Percentiles rank a stretch among this genome's conserved stretches.
Conservation (phyloP, 2,888 invertebrate species). For the Dicycla oo region DNA sequence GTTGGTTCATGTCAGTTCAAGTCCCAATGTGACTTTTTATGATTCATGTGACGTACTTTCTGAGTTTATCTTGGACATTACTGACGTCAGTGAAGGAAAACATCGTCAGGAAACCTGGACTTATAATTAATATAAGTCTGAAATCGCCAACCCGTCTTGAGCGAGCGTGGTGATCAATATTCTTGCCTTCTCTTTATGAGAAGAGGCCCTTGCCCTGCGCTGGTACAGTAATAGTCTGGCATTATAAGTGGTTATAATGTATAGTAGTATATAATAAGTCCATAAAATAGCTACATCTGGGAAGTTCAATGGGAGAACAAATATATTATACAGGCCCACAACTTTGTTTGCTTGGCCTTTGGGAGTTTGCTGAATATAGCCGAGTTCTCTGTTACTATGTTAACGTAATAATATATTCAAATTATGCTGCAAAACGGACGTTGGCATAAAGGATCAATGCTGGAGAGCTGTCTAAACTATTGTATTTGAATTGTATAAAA, state of each 20-base stretch:
- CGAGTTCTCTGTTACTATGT: conserved; percentile 30
- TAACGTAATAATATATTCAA: conserved; percentile 39
- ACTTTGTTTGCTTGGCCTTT: conserved; percentile 27
- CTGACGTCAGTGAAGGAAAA: background rate
- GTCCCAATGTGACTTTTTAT: background rate
- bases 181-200: background rate
- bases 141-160: background rate
- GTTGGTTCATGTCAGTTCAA: background rate
- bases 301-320: conserved; percentile 29
- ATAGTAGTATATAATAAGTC: background rate
- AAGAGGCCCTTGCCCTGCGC: background rate
- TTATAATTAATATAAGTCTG: background rate
- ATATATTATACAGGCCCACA: conserved; percentile 22
- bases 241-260: background rate
- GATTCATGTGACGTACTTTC: background rate
- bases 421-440: conserved; percentile 19
- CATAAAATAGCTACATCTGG: conserved; percentile 19
- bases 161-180: background rate
- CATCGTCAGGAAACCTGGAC: background rate
- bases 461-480: conserved; percentile 9
- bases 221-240: background rate
- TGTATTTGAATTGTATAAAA: conserved; percentile 4
- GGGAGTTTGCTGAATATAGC: conserved; percentile 35
- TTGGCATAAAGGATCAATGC: background rate
- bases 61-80: background rate